A percentile compares a stretch with the other conserved stretches of the same genome.
These are phyloP conservation scores for Tetramorium bicarinatum DNA, from an alignment of 2,888 invertebrate genomes.

Conservation along the genomic window DNA sequence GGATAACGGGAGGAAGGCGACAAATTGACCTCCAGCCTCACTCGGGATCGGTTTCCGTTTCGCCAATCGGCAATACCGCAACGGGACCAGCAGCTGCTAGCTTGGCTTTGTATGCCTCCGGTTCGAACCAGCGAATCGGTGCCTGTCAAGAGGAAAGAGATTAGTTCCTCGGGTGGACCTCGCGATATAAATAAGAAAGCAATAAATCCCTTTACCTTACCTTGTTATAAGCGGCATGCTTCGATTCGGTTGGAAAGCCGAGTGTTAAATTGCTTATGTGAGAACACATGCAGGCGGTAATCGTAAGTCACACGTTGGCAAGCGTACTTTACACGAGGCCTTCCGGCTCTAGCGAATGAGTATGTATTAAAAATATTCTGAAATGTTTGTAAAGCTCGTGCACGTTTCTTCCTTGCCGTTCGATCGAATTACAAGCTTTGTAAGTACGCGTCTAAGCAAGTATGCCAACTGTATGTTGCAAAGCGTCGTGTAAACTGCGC, in stretches of 20 bases:
- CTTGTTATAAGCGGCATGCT: slow-evolving; percentile 77
- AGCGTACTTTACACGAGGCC: not conserved
- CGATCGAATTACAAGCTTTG: not conserved
- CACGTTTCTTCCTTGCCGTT: not conserved
- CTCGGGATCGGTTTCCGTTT: slow-evolving; percentile 83
- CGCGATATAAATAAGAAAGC: not conserved
- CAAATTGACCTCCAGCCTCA: slow-evolving; percentile 53
- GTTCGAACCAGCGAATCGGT: slow-evolving; percentile 86
- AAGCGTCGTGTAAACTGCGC: slow-evolving; percentile 3
- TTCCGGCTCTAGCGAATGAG: not conserved
- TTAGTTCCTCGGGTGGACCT: not conserved
- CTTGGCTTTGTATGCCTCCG: slow-evolving; percentile 85
- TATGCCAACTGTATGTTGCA: not conserved
- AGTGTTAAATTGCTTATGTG: slow-evolving; percentile 61
- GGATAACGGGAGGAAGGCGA: not conserved
- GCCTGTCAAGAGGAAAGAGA: slow-evolving; percentile 75
- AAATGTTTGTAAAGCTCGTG: not conserved
- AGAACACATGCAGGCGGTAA: slow-evolving; percentile 19
- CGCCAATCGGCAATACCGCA: slow-evolving; percentile 81
- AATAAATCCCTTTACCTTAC: slow-evolving; percentile 54
- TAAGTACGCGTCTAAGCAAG: not conserved
- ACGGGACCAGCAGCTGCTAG: slow-evolving; percentile 83
- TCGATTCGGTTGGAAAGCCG: slow-evolving; percentile 66
- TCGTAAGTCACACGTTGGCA: not conserved
- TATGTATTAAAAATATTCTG: not conserved